phyloP scores from a whole-genome alignment of 2,888 invertebrate species.

The Pyrochroa serraticornis region DNA sequence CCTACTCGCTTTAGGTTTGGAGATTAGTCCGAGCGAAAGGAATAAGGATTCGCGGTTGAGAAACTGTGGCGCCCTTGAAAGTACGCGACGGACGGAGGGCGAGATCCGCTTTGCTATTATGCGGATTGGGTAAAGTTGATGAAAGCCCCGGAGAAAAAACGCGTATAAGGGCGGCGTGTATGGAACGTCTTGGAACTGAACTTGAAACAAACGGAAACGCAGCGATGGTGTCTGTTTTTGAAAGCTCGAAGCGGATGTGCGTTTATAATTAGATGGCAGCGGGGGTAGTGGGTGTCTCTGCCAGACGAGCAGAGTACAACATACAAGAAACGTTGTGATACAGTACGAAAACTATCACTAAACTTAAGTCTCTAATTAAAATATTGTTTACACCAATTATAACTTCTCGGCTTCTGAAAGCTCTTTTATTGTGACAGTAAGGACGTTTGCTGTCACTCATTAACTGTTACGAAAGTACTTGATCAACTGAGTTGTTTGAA shows the following conservation, averaged over 20 bases:
- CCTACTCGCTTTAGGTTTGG: neutral
- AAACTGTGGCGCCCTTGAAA: constrained; percentile 9
- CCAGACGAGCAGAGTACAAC: constrained; percentile 31
- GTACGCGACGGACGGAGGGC: neutral
- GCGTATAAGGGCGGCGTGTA: constrained; percentile 12
- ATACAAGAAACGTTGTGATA: constrained; percentile 31
- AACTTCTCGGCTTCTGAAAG: too few relatives aligned
- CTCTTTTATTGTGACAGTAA: too few relatives aligned
- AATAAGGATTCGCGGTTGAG: constrained; percentile 8
- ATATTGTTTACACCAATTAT: too few relatives aligned
- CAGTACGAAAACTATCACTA: constrained; percentile 27
- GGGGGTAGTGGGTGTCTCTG: constrained; percentile 21
- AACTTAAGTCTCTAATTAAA: too few relatives aligned
- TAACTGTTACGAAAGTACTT: too few relatives aligned
- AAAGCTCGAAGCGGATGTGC: constrained; percentile 36
- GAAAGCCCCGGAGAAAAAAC: constrained; percentile 2
- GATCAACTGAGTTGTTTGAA: too few relatives aligned
- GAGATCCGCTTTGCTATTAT: constrained; percentile 2
- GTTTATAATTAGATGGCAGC: constrained; percentile 39
- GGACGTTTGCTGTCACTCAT: too few relatives aligned
- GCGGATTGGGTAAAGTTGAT: constrained; percentile 1
- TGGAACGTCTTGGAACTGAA: constrained; percentile 23
- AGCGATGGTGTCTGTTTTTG: constrained; percentile 25
- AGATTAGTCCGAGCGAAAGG: neutral
- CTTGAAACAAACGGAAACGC: constrained; percentile 8